These are phyloP conservation scores for Anas georgica DNA, from an alignment of 2,797 vertebrate species.

Conservation along the genomic window DNA sequence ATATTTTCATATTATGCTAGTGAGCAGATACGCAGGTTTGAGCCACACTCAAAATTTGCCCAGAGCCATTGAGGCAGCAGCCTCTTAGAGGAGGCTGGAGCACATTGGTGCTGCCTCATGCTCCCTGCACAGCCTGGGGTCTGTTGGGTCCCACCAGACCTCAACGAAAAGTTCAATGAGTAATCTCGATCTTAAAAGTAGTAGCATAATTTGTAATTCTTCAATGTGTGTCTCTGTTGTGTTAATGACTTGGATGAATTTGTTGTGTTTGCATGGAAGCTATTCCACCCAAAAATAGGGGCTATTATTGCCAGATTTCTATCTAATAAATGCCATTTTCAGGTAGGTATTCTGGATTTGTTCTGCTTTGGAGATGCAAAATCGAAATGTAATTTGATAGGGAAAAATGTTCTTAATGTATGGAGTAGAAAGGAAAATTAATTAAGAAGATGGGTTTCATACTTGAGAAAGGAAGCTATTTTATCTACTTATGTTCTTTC, in stretches of 20 bases:
- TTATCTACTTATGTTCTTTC: background rate
- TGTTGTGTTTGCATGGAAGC: background rate
- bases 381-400: accelerated
- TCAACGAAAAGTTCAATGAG: background rate
- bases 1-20: background rate
- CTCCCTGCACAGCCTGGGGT: background rate
- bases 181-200: background rate
- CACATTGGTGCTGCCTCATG: background rate
- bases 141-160: background rate
- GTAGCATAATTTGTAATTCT: background rate
- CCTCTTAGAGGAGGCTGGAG: background rate
- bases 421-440: background rate
- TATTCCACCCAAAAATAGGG: background rate
- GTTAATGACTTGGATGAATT: background rate
- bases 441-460: background rate
- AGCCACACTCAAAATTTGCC: background rate
- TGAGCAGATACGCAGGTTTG: background rate
- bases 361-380: background rate
- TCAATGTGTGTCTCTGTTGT: background rate
- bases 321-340: accelerated
- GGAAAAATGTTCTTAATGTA: background rate
- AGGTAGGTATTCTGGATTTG: background rate
- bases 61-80: background rate
- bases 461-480: background rate
- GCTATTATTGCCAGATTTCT: background rate